Conservation (phyloP, 2,797 vertebrate species). For the Austrolebias charrua region DNA sequence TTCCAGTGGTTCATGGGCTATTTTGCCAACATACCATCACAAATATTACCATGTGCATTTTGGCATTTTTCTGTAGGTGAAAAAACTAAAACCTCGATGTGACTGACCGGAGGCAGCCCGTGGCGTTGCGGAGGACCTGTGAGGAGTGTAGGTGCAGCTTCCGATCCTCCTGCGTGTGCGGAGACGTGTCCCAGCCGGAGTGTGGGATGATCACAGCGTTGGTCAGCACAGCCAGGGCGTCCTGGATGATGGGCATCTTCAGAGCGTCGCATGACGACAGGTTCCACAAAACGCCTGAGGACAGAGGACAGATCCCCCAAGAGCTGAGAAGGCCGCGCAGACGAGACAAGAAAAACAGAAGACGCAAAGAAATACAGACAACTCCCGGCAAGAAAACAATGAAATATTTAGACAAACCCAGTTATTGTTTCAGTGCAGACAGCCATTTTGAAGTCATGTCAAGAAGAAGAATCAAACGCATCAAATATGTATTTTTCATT, state of each 20-base stretch:
- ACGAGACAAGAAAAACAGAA: background rate
- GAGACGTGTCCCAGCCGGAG: slow-evolving; percentile 96
- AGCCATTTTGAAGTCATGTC: background rate
- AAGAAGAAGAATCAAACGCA: background rate
- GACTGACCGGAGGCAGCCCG: slow-evolving; percentile 92
- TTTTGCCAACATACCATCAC: too few species aligned
- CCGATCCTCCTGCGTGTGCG: slow-evolving; percentile 91
- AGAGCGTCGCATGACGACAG: slow-evolving; percentile 96
- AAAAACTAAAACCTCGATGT: too few species aligned
- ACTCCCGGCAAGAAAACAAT: slow-evolving; percentile 5
- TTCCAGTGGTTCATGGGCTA: too few species aligned
- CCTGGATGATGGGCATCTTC: slow-evolving; percentile 99
- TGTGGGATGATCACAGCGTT: slow-evolving; percentile 98
- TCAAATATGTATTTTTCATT: too few species aligned
- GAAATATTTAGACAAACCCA: slow-evolving; percentile 26
- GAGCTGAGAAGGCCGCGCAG: slow-evolving; percentile 1
- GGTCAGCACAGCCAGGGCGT: slow-evolving; percentile 95
- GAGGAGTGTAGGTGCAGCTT: slow-evolving; percentile 96
- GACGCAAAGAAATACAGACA: background rate
- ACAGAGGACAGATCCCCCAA: slow-evolving; percentile 1
- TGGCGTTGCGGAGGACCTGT: slow-evolving; percentile 98
- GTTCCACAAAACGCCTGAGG: slow-evolving; percentile 90
- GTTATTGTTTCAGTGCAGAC: background rate
- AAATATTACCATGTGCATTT: too few species aligned
- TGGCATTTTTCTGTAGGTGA: too few species aligned